Evolutionary conservation across 2,888 invertebrate species (phyloP), one percentile per base, ranked within the genome.

Genomic region (Nymphalis urticae): DNA sequence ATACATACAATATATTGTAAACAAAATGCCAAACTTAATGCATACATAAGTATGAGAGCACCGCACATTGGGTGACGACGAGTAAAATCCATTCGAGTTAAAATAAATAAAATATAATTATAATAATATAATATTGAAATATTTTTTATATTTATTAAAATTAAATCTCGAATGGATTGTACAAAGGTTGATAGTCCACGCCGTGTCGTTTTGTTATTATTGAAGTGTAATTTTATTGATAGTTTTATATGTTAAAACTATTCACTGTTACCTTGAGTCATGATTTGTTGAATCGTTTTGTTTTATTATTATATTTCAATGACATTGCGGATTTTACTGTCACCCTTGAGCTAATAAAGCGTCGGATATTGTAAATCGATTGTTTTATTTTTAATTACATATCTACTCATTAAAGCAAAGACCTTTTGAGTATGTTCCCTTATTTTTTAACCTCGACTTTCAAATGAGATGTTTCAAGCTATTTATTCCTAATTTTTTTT

Each of bases 221-320:
- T 80, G 81, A 86, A 83, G 80, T 85, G 85, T 90, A 89, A 86
- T 89, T 87, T 86, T 89, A 90, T 87, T 82, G 75, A 82, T 90
- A 87, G 89, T 90, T 91, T 90, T 90, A 85, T 83, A 84, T 87
- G 87, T 90, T 90, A 87, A 90, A 91, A 90, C 91, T 90, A 87
- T 87, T 82, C 82, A 82, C 88, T 88, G 89, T 92, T 92, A 92
- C 90, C 90, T 88, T 89, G 88, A 91, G 92, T 92, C 92, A 91
- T 88, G 86, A 90, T 88, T 92, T 92, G 92, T 92, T 92, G 79
- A 91, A 89, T 89, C 86, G 89, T 91, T 92, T 58, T 90, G 88
- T 90, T 89, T 90, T 89, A 89, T 86, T 90, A 84, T 90, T 86
- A 88, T 89, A 89, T 88, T 89, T 82, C 86, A 89, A 90, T 90